Base-by-base conservation (phyloP, 2,113 vertebrate genomes). In the Platanista minor region DNA sequence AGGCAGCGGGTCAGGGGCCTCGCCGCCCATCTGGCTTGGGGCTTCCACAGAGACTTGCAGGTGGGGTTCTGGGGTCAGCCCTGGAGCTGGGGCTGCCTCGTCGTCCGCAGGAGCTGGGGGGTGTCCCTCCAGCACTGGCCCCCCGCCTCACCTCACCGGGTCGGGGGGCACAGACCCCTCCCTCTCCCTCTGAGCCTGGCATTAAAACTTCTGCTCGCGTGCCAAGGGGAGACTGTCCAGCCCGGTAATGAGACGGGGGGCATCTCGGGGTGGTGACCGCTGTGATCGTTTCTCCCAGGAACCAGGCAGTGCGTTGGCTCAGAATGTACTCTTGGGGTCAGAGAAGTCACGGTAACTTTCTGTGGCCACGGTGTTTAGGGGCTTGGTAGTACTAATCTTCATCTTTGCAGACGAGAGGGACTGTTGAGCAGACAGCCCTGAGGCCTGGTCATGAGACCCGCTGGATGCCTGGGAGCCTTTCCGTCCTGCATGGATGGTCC, bases 381-480 rank as follows among this genome's bases (percentile, higher is more conserved):
- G 41, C 25, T 15, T 4, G 75, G 66, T 54, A 10, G 18, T 43
- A 5, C n/a, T 43, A 27, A 75, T 3, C 14, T 29, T 1, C 20
- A 6, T 27, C n/a, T 31, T 61, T 29, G 20, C 31, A 21, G 31
- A 29, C 15, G 4, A 9, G 27, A 18, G 39, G 49, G 2, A 3
- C 5, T 12, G 1, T 0, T 1, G 25, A 8, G 18, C 36, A 27
- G 15, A 18, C 3, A 2, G 17, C 20, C 29, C 29, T 12, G 1
- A 77, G 29, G 69, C 69, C 59, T 20, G 59, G 21, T 17, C 27
- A n/a, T 41, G n/a, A 61, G 59, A 27, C 59, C 59, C 9, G 3
- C 59, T 61, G 46, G 71, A 8, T 11, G 39, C 25, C 61, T 9
- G 25, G 15, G 36, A 66, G 5, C 7, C 27, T 61, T 77, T 72